Evolutionary conservation across 2,797 vertebrate species (phyloP), one percentile per base, ranked within the genome.

Genomic region (Antennarius maculatus): DNA sequence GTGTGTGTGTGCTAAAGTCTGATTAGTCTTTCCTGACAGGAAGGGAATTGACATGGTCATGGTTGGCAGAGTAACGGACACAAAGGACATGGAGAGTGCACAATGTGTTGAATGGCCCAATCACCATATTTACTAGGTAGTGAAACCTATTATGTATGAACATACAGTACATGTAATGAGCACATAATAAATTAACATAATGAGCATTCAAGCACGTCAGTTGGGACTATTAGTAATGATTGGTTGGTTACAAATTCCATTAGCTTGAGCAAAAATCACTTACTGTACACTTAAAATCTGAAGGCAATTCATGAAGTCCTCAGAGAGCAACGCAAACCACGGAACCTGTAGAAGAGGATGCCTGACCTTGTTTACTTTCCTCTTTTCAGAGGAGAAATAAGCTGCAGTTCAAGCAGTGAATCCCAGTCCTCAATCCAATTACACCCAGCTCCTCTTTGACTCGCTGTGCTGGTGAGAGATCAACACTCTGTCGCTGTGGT

Each of bases 181-280:
- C 13, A 14, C 15, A 41, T 41, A 41, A 41, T 41, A 23, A 23
- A 23, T 52, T 77, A 84, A 51, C 65, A 78, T 86, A 90, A 89
- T 78, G 83, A 83, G 74, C 79, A 79, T 80, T 79, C 79, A 79
- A 74, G 48, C 56, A 63, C 76, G 79, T 81, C 82, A 84, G 76
- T 76, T 75, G 80, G 76, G 83, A 83, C 87, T 77, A 85, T 89
- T 86, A 84, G 80, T 18, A 47, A n/a, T n/a, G n/a, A n/a, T n/a
- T n/a, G n/a, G n/a, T n/a, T n/a, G n/a, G n/a, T n/a, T n/a, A n/a
- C n/a, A n/a, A n/a, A 84, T 80, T 75, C 81, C 79, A 91, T 90
- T 90, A 86, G 79, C 79, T 81, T 85, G 71, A 83, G 69, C 74
- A 79, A 69, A 71, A 58, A 66, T 81, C 71, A 67, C 61, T 83